Evolutionary conservation across 2,113 vertebrate species (phyloP), one percentile per base, ranked within the genome.

Genomic region (Alouatta palliata): DNA sequence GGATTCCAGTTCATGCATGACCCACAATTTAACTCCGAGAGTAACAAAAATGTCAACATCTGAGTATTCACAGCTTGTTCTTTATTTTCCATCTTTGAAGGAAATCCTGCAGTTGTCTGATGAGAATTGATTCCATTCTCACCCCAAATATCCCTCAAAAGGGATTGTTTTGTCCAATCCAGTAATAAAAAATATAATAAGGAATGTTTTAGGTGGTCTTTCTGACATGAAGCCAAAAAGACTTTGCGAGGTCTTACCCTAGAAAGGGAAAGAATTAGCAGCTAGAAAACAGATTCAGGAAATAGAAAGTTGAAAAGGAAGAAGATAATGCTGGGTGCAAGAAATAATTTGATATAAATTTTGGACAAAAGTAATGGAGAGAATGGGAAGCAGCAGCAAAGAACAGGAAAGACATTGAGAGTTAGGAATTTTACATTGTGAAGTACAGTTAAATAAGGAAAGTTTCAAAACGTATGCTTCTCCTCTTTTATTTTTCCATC

Each of bases 341-440:
- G 64, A 52, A 89, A 96, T 23, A 85, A 37, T 71, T 54, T 90
- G 54, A 86, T 64, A 86, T 40, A 90, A 96, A 93, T 81, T 90
- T 76, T 88, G 52, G 52, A 37, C 43, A 91, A 92, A 77, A 3
- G 3, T 75, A 77, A 56, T 89, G 47, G 9, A 81, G n/a, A 77
- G 13, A 95, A 90, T 40, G 70, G 56, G 30, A 86, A 92, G 58
- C 11, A 30, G 32, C 37, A 87, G 35, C 73, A 87, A 35, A 87
- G 21, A 76, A 43, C 23, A 10, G 45, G 64, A 35, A 70, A 49
- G 32, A 40, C 16, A 76, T 1, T 45, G 32, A 21, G 21, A 90
- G 45, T 89, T 40, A 66, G 20, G 19, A 47, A 82, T 88, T 47
- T 90, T 56, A 93, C 64, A 68, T 75, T 14, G 8, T 94, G 30